phyloP scores from a whole-genome alignment of 2,113 vertebrate genomes.

The Bujurquina vittata region DNA sequence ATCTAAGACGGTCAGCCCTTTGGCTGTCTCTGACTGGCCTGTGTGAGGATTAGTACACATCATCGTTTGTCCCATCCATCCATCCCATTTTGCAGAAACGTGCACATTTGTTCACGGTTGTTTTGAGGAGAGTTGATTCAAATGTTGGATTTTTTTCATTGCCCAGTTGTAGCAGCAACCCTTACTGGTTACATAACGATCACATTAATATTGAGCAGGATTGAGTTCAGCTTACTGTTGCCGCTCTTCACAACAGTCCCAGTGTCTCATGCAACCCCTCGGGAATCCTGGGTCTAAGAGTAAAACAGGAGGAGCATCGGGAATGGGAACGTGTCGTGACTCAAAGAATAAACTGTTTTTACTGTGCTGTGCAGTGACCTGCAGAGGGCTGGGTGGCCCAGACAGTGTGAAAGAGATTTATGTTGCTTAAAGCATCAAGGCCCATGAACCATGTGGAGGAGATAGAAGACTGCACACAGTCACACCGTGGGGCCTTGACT shows the following conservation, averaged over 20 bases:
- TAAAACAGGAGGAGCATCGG: background rate
- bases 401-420: conserved; percentile 27
- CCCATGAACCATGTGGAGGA: conserved; percentile 7
- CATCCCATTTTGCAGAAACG: too few species aligned
- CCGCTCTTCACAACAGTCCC: background rate
- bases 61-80: too few species aligned
- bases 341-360: background rate
- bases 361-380: conserved; percentile 7
- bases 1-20: too few species aligned
- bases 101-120: too few species aligned
- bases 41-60: too few species aligned
- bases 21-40: too few species aligned
- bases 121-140: too few species aligned
- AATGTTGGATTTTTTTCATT: background rate
- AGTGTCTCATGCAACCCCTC: accelerated
- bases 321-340: background rate
- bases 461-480: background rate
- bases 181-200: background rate
- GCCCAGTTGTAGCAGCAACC: background rate
- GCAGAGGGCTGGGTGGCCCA: conserved; percentile 25
- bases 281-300: background rate
- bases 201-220: background rate
- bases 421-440: background rate
- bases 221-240: background rate
- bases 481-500: background rate